A percentile compares a stretch with the other conserved stretches of the same genome.
Conservation (phyloP, 2,113 vertebrate genomes). For the Mirounga angustirostris region DNA sequence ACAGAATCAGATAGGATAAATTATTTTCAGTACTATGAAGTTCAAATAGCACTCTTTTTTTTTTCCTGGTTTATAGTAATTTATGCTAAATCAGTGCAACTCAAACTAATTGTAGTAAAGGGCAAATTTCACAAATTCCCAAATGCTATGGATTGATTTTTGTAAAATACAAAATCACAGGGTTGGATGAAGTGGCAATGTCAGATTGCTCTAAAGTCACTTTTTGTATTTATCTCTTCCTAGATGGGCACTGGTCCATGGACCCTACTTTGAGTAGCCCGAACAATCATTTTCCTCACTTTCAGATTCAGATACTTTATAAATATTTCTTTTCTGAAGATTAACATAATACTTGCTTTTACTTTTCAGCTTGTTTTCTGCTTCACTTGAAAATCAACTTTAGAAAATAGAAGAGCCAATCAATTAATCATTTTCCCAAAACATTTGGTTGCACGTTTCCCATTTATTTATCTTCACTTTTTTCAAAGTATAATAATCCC, state of each 20-base stretch:
- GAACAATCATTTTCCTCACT: background rate
- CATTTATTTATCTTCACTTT: slow-evolving; percentile 39
- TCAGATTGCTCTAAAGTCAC: slow-evolving; percentile 9
- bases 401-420: background rate
- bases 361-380: slow-evolving; percentile 23
- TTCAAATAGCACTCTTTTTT: background rate
- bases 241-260: background rate
- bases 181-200: background rate
- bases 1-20: slow-evolving; percentile 19
- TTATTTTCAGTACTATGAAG: slow-evolving; percentile 44
- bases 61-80: background rate
- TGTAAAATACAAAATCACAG: slow-evolving; percentile 11
- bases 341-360: background rate
- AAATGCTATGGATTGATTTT: slow-evolving; percentile 22
- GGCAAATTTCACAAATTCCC: slow-evolving; percentile 4
- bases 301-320: slow-evolving; percentile 46
- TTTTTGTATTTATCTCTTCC: background rate
- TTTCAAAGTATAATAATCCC: background rate
- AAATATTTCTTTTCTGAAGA: slow-evolving; percentile 1
- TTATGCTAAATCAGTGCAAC: slow-evolving; percentile 6
- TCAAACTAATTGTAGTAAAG: slow-evolving; percentile 44
- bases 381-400: slow-evolving; percentile 38
- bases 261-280: background rate
- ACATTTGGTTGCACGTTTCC: background rate
- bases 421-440: slow-evolving; percentile 38